Evolutionary conservation across 2,113 vertebrate genomes (phyloP).

Genomic region (Sinocyclocheilus rhinocerous): DNA sequence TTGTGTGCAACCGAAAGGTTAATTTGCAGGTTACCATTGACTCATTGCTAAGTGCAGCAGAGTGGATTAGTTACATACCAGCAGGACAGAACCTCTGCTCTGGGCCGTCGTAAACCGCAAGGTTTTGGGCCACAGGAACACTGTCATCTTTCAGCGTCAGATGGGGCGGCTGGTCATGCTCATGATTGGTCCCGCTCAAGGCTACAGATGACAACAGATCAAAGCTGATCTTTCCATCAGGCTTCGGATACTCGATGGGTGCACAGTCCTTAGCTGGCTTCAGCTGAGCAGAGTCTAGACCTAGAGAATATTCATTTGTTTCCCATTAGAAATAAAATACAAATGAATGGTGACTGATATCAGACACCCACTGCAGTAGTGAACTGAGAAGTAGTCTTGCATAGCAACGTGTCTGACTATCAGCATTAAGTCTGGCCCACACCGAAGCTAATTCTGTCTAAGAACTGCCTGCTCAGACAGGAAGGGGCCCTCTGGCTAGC

Average conservation of each 20-base stretch:
- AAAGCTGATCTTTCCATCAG: constrained; percentile 93
- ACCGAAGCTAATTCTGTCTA: no score
- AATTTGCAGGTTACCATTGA: no score
- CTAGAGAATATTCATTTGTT: constrained; percentile 65
- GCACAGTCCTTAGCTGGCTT: constrained; percentile 94
- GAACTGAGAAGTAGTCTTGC: not conserved
- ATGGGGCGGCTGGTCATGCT: constrained; percentile 93
- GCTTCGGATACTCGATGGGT: constrained; percentile 96
- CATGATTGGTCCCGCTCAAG: constrained; percentile 95
- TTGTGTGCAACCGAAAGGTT: no score
- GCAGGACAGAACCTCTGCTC: constrained; percentile 97
- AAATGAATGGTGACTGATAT: not conserved
- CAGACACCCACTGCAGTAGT: not conserved
- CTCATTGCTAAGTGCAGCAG: no score
- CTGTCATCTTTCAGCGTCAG: constrained; percentile 89
- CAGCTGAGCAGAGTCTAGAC: constrained; percentile 83
- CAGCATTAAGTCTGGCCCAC: not conserved
- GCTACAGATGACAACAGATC: constrained; percentile 97
- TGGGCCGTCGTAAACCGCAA: constrained; percentile 87
- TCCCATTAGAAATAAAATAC: not conserved
- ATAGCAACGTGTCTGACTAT: not conserved
- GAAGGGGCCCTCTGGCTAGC: not conserved
- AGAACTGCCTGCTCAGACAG: no score
- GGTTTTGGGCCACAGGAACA: constrained; percentile 84
- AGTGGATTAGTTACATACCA: constrained; percentile 72